Percentiles rank a stretch among this genome's conserved stretches.
Evolutionary conservation across 1,140 invertebrate species (phyloP).

Genomic region (Caenorhabditis latens): DNA sequence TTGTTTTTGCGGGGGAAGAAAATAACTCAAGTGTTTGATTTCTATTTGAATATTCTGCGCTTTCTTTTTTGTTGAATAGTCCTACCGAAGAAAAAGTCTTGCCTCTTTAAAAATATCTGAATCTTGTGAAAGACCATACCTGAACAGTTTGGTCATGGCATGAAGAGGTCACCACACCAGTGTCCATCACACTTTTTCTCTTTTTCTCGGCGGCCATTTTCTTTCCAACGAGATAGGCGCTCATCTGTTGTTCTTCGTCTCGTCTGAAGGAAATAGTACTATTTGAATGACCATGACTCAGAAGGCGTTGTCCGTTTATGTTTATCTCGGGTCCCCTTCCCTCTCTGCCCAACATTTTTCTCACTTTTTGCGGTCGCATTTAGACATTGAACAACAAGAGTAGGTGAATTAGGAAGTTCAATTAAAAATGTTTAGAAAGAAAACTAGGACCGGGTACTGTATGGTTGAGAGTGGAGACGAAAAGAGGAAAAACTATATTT

Average conservation of each 20-base stretch:
- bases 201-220: conserved; percentile 50
- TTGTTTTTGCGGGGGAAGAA: neutral
- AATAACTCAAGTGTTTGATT: conserved; percentile 14
- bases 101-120: too few species aligned
- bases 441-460: neutral
- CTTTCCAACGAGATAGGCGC: conserved; percentile 45
- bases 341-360: neutral
- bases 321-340: neutral
- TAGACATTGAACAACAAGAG: conserved; percentile 5
- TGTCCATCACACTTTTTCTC: conserved; percentile 47
- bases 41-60: neutral
- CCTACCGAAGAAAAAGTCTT: neutral
- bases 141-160: conserved; percentile 46
- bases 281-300: conserved; percentile 54
- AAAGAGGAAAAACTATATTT: neutral
- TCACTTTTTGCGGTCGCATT: conserved; percentile 3
- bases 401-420: conserved; percentile 25
- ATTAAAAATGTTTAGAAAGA: conserved; percentile 27
- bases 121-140: conserved; percentile 14
- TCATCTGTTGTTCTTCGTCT: conserved; percentile 54
- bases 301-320: conserved; percentile 47
- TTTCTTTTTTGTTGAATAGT: neutral
- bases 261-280: conserved; percentile 53
- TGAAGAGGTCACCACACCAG: conserved; percentile 3
- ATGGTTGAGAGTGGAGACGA: neutral